Base-by-base conservation (phyloP, 2,888 invertebrate species). In the Eilema sororculum region DNA sequence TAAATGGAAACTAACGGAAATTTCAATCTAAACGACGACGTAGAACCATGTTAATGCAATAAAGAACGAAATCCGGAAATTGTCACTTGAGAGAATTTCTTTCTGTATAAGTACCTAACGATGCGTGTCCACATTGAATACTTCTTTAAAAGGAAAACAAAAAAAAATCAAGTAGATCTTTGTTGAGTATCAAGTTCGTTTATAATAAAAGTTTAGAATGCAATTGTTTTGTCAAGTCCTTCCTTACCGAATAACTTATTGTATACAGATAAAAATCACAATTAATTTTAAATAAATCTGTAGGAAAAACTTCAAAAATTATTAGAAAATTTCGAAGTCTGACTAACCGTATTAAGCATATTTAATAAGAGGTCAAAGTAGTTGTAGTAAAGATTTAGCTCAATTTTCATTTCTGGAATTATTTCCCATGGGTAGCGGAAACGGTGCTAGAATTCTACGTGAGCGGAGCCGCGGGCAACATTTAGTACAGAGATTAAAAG, bases 11-110 rank as follows among this genome's bases (percentile, higher is more conserved):
- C 82, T 84, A 88, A 85, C 93, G 95, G 95, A 94, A 90, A 92
- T 87, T 87, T 87, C 94, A 93, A 94, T 93, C 93, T 87, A 77
- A 87, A 71, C 84, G 81, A 71, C 84, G 81, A 87, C 89, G 90
- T 86, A 77, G 80, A 78, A 80, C 77, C 85, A 86, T 86, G 87
- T 91, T 90, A 87, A 87, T 81, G 86, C 90, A 91, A 90, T 91
- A 83, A 89, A 87, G 86, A 78, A 86, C 74, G 79, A 85, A 85
- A 88, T 86, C 89, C 90, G 92, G 91, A 93, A 91, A 89, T 86
- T 74, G 79, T 83, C 87, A 90, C 91, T 91, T 92, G 68, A 87
- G 81, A 76, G 71, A 80, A 83, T 86, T 87, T 84, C 80, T 84
- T 78, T 80, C 67, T 66, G 16, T 56, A 56, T 68, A 24, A 56